Evolutionary conservation across 2,797 vertebrate species (phyloP), one percentile per base, ranked within the genome.

Genomic region (Denticeps clupeoides): DNA sequence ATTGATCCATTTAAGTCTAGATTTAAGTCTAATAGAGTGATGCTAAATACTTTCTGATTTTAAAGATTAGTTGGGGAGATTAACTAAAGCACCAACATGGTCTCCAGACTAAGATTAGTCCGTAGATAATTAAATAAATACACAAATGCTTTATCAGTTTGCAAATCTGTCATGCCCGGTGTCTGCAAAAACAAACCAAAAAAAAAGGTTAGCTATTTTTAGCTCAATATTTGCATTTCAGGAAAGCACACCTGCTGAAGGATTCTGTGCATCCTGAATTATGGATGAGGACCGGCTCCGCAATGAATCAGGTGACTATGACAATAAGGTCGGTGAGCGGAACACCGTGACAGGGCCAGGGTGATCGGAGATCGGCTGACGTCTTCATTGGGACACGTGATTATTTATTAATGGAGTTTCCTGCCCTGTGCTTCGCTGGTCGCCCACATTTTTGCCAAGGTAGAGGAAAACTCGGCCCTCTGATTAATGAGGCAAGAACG

Each of bases 361-460:
- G 11, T 5, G 23, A 22, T 24, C 53, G 13, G 38, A 22, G 56
- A 58, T 59, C 54, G 52, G 37, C 48, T 37, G 58, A 60, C 49
- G 25, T 28, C 10, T 31, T 49, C 45, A 42, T 45, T 43, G 27
- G n/a, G 37, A 46, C 32, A 41, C 16, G 2, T 13, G 21, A 58
- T 67, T 25, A 60, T 53, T 67, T 61, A 67, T 67, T 67, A 29
- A 67, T 61, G 1, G 7, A 59, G 63, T 63, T 67, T 63, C 61
- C 55, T 56, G 41, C 29, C 16, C 41, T 47, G 41, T 51, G 35
- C 12, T 38, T 31, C 22, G 33, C 45, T 5, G n/a, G 24, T 12
- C 13, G 31, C 31, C 31, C 31, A 46, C 28, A 18, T 11, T 6
- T 41, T 11, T 22, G 12, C n/a, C 4, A 27, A 29, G 11, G 26